phyloP scores from a whole-genome alignment of 2,888 invertebrate genomes.

The Trachelus iudaicus region DNA sequence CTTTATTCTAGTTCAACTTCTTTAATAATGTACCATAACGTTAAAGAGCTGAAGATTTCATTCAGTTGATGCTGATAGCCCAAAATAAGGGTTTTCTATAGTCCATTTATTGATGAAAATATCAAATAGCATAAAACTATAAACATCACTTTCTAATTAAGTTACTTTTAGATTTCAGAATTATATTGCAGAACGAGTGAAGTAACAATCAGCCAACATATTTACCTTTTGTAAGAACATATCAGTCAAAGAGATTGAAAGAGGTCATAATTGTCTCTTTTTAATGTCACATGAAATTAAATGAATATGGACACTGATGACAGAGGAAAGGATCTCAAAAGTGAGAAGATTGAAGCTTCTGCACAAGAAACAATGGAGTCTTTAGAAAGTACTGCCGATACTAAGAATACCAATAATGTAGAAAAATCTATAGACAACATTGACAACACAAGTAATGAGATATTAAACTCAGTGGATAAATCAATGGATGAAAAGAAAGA shows the following conservation, averaged over 20 bases:
- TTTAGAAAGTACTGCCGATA: not conserved
- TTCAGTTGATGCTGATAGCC: not conserved
- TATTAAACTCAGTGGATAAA: not conserved
- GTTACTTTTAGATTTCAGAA: not conserved
- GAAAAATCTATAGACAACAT: not conserved
- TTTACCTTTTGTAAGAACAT: not conserved
- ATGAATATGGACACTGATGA: not conserved
- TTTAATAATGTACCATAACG: not conserved
- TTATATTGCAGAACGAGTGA: not conserved
- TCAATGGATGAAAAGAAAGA: not conserved
- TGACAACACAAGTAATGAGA: not conserved
- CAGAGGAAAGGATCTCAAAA: not conserved
- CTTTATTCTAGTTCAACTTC: not conserved
- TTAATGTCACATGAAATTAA: not conserved
- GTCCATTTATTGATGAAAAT: no score
- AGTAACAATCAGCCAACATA: not conserved
- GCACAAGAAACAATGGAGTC: not conserved
- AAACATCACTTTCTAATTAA: not conserved
- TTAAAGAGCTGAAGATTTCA: not conserved
- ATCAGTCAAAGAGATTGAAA: not conserved
- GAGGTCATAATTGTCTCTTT: not conserved
- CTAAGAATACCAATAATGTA: not conserved
- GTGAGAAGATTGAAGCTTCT: not conserved
- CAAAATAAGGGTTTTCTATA: not conserved
- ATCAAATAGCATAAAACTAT: no score